phyloP scores from a whole-genome alignment of 2,888 invertebrate genomes.

The Petrolisthes manimaculis region DNA sequence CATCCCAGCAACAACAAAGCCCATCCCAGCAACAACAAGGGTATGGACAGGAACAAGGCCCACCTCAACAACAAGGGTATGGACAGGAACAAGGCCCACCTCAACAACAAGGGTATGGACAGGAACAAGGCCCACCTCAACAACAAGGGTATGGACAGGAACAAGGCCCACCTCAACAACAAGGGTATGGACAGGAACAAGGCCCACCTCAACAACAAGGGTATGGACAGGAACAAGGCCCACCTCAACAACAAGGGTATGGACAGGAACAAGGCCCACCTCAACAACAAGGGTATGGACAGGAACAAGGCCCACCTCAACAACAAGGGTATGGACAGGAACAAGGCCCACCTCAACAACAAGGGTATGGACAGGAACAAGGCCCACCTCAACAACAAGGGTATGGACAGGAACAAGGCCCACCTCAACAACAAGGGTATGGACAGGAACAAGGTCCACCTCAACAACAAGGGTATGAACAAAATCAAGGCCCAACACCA shows the following conservation, averaged over 20 bases:
- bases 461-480: background rate
- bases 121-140: background rate
- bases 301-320: background rate
- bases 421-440: slow-evolving; percentile 22
- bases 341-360: slow-evolving; percentile 1
- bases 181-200: background rate
- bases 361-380: background rate
- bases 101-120: slow-evolving; percentile 5
- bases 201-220: background rate
- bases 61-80: slow-evolving; percentile 8
- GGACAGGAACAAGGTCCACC: background rate
- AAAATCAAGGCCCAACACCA: background rate
- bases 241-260: slow-evolving; percentile 21
- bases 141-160: slow-evolving; percentile 7
- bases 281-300: background rate
- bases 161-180: background rate
- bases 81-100: background rate
- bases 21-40: background rate
- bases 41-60: too few relatives aligned
- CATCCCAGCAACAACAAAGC: background rate
- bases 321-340: background rate
- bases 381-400: background rate
- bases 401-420: background rate
- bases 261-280: background rate
- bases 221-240: background rate